Evolutionary conservation across 2,888 invertebrate species (phyloP), one percentile per base, ranked within the genome.

Genomic region (Cactoblastis cactorum): DNA sequence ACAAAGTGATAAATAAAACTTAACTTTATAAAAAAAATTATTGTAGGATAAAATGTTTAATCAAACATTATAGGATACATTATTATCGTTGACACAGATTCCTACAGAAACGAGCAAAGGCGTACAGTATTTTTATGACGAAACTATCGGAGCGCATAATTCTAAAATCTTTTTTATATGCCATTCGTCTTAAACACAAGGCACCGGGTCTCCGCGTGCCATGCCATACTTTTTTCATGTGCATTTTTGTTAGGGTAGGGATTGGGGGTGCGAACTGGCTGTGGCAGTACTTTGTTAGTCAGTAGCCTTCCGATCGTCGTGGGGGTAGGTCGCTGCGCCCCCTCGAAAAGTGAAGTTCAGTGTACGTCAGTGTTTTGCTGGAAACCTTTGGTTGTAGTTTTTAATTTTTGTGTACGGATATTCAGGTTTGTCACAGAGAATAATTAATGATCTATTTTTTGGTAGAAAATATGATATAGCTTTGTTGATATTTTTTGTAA

Each of bases 221-320:
- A 52, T 53, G 59, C 59, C 57, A 62, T 64, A 71, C 77, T 78
- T 80, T 81, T 67, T 77, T 75, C 70, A 76, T 79, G 81, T 86
- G 83, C 81, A 84, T 84, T 82, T 78, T 81, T 67, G 65, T 49
- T 39, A 62, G 67, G 70, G 68, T 70, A 69, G 68, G 69, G 73
- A 75, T 70, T 17, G 67, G 65, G 70, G 77, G 70, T 37, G 39
- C 19, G 19, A 24, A 17, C 24, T 11, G 19, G 15, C 37, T 50
- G 37, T 45, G 41, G 19, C 41, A 34, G n/a, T 34, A 12, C 18
- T 33, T 18, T 18, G 32, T 34, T 18, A 8, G 19, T 34, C 74
- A 86, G 87, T 86, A 74, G 75, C 76, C 72, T 69, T 63, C 66
- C 69, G 66, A 76, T 83, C 76, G 76, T 68, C 59, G 63, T 53